These are phyloP conservation scores for Delphinapterus leucas DNA, from an alignment of 2,113 vertebrate genomes.

Conservation along the genomic window DNA sequence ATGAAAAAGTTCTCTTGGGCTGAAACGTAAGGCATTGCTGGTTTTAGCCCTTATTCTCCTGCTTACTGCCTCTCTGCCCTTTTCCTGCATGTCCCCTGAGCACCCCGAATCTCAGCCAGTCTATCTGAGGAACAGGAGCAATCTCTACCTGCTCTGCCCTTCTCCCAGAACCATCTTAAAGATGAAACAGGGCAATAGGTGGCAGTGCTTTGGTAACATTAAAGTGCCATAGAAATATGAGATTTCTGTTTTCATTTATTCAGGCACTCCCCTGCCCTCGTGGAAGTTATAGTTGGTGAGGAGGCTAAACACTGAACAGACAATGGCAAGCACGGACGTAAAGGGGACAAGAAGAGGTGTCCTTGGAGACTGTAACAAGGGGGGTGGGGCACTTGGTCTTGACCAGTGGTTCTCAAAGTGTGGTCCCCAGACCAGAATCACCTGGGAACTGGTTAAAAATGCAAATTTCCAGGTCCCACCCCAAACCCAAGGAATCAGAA, in stretches of 20 bases:
- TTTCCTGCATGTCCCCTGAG: background rate
- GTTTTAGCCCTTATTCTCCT: background rate
- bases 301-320: background rate
- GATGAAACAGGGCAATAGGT: background rate
- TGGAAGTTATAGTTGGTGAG: background rate
- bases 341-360: background rate
- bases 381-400: background rate
- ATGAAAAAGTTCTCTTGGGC: background rate
- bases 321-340: background rate
- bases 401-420: background rate
- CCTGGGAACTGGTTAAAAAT: background rate
- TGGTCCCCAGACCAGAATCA: background rate
- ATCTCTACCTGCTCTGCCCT: background rate
- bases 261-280: background rate
- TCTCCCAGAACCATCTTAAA: background rate
- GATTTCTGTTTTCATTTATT: background rate
- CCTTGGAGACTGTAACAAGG: background rate
- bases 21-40: background rate
- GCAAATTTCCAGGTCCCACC: background rate
- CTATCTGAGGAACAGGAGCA: background rate
- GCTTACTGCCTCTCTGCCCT: background rate
- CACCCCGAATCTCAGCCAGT: rapidly evolving
- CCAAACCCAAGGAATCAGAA: background rate
- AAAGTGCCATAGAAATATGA: background rate
- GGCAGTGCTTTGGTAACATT: background rate